These are phyloP conservation scores for Serinus canaria DNA, from an alignment of 2,113 vertebrate genomes.

Conservation along the genomic window DNA sequence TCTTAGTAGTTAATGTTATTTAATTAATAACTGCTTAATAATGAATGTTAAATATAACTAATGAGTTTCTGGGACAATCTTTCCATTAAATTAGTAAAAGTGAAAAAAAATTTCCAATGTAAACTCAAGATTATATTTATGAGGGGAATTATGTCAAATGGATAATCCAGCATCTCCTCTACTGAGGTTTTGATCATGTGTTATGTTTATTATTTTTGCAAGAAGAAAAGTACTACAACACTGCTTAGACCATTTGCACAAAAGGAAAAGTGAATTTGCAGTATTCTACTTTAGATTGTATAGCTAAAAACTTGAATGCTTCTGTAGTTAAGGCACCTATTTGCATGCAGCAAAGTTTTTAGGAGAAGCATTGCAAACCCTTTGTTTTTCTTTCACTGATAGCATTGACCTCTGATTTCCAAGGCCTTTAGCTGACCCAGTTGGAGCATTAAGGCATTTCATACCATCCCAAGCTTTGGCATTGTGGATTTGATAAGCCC, in stretches of 20 bases:
- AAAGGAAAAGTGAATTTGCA: background rate
- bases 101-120: rapidly evolving
- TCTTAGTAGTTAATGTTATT: background rate
- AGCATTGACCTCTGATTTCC: background rate
- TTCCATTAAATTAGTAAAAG: background rate
- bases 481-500: background rate
- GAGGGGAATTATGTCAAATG: background rate
- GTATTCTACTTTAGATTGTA: background rate
- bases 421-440: background rate
- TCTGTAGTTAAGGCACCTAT: background rate
- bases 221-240: background rate
- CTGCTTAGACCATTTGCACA: background rate
- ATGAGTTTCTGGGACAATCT: background rate
- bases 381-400: background rate
- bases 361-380: background rate
- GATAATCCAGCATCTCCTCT: background rate
- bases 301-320: background rate
- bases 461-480: background rate
- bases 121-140: background rate
- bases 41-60: background rate
- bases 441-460: background rate
- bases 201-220: background rate
- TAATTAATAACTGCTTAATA: background rate
- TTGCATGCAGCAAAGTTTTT: background rate
- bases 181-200: background rate